phyloP scores from a whole-genome alignment of 2,888 invertebrate species.

The Xestia rhomboidea region DNA sequence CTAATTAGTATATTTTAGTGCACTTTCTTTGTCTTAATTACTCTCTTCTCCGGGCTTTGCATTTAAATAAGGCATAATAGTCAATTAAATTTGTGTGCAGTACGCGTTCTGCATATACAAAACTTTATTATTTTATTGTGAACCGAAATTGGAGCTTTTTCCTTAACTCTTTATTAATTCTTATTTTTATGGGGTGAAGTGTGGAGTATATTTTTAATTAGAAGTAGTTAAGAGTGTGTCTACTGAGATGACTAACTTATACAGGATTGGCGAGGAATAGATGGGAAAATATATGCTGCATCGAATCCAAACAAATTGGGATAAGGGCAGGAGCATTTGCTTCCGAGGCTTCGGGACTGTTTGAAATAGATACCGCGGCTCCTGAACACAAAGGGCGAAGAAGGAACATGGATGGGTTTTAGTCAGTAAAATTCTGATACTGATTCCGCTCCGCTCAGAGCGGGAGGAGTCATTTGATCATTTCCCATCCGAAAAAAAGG shows the following conservation, averaged over 20 bases:
- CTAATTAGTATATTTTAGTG: conserved; percentile 82
- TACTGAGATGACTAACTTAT: not conserved
- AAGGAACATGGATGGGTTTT: too few relatives aligned
- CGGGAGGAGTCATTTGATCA: too few relatives aligned
- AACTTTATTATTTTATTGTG: conserved; percentile 54
- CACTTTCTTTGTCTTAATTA: conserved; percentile 84
- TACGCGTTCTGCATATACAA: conserved; percentile 67
- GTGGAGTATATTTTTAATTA: not conserved
- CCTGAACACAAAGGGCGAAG: too few relatives aligned
- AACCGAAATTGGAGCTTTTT: conserved; percentile 40
- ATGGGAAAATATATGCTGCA: not conserved
- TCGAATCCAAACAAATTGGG: not conserved
- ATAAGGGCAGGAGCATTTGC: not conserved
- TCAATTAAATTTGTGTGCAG: conserved; percentile 83
- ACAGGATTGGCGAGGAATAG: not conserved
- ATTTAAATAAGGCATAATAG: conserved; percentile 87
- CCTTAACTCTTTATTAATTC: conserved; percentile 41
- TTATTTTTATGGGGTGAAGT: conserved; percentile 14
- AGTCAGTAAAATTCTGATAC: too few relatives aligned
- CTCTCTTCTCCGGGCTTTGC: conserved; percentile 82
- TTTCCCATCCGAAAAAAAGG: too few relatives aligned
- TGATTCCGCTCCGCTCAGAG: too few relatives aligned
- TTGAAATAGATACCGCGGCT: too few relatives aligned
- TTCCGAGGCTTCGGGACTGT: too few relatives aligned
- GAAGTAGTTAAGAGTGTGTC: not conserved